These are phyloP conservation scores for Nasonia longicornis DNA, from an alignment of 1,140 invertebrate genomes.

Conservation along the genomic window DNA sequence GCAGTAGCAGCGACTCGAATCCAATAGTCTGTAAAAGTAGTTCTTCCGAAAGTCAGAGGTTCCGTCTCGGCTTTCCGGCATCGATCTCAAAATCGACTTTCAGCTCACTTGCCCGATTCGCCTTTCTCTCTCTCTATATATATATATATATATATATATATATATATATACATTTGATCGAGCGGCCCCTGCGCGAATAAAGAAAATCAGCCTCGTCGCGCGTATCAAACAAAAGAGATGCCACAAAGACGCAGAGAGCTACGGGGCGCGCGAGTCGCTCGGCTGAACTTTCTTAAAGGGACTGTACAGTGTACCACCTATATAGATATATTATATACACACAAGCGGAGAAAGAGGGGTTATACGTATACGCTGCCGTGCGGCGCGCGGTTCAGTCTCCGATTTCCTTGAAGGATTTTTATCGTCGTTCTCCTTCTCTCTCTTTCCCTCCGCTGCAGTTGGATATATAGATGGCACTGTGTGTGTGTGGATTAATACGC, in stretches of 20 bases:
- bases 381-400: constrained; percentile 18
- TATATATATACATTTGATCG: not conserved
- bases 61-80: not conserved
- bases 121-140: not conserved
- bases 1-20: no score
- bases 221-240: constrained; percentile 35
- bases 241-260: constrained; percentile 18
- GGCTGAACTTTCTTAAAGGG: constrained; percentile 37
- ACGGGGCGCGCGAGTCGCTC: constrained; percentile 6
- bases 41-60: no score
- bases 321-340: not conserved
- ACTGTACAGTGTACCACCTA: constrained; percentile 19
- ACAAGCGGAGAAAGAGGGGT: not conserved
- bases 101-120: no score
- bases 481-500: not conserved
- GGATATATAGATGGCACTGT: not conserved
- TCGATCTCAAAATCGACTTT: not conserved
- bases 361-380: constrained; percentile 1
- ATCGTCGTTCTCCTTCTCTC: constrained; percentile 8
- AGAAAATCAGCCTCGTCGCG: constrained; percentile 15
- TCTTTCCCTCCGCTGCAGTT: not conserved
- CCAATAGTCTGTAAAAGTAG: no score
- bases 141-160: no score
- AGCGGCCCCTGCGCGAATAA: not conserved
- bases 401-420: constrained; percentile 37